These are phyloP conservation scores for Sapajus apella DNA, from an alignment of 2,113 vertebrate genomes.

Conservation along the genomic window DNA sequence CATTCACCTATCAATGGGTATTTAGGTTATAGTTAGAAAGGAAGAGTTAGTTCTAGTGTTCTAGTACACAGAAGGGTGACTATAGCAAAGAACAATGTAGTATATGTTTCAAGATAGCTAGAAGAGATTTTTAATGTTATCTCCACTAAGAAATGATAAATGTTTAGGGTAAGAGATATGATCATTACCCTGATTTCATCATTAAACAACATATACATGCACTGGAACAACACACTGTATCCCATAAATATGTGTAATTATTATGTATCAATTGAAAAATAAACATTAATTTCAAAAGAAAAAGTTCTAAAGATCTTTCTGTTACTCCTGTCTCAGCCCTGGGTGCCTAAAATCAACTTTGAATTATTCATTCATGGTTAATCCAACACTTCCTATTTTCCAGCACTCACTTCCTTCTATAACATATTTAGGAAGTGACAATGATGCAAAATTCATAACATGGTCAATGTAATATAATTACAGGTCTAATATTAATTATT, in stretches of 20 bases:
- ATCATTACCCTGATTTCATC: background rate
- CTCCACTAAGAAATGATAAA: background rate
- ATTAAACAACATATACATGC: background rate
- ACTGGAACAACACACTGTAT: background rate
- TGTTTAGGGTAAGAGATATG: background rate
- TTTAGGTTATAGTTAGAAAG: background rate
- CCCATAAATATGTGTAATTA: background rate
- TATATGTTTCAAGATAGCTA: background rate
- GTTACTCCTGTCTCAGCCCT: background rate
- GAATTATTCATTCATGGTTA: background rate
- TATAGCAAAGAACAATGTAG: background rate
- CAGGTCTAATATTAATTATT: background rate
- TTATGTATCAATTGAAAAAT: background rate
- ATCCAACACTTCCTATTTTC: background rate
- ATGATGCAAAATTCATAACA: background rate
- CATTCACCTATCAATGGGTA: background rate
- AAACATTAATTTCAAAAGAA: background rate
- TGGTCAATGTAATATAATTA: background rate
- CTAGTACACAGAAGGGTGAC: background rate
- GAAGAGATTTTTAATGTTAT: background rate
- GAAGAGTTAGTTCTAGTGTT: background rate
- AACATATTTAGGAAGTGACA: background rate
- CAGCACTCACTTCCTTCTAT: background rate
- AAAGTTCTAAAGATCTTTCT: background rate
- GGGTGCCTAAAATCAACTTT: background rate